Evolutionary conservation across 2,888 invertebrate species (phyloP).

Genomic region (Cantharis flavilabris): DNA sequence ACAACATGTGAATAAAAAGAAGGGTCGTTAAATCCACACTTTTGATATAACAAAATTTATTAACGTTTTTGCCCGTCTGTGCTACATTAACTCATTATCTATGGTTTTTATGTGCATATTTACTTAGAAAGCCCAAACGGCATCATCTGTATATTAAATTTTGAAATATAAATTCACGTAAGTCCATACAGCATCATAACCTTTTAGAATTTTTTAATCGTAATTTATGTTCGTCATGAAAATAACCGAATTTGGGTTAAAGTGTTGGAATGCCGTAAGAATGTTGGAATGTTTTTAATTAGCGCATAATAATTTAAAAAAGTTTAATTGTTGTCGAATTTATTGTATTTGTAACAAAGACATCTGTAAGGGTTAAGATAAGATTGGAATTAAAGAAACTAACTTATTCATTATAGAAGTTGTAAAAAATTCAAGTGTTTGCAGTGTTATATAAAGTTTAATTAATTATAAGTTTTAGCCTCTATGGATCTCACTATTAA

Average conservation of each 20-base stretch:
- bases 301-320: neutral
- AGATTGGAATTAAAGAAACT: neutral
- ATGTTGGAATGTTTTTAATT: neutral
- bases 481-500: constrained; percentile 8
- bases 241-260: neutral
- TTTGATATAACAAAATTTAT: constrained; percentile 1
- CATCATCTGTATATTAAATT: neutral
- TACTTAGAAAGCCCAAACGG: neutral
- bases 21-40: constrained; percentile 1
- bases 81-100: constrained; percentile 4
- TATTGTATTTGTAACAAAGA: neutral
- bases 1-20: neutral
- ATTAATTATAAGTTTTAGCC: neutral
- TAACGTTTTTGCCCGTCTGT: neutral
- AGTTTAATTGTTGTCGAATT: neutral
- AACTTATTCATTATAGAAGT: neutral
- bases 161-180: neutral
- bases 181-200: neutral
- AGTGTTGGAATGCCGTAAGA: neutral
- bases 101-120: neutral
- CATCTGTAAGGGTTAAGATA: neutral
- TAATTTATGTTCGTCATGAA: neutral
- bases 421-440: neutral
- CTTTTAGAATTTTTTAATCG: neutral
- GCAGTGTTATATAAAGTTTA: neutral